Evolutionary conservation across 2,888 invertebrate genomes (phyloP), one percentile per base, ranked within the genome.

Genomic region (Cantharis rustica): DNA sequence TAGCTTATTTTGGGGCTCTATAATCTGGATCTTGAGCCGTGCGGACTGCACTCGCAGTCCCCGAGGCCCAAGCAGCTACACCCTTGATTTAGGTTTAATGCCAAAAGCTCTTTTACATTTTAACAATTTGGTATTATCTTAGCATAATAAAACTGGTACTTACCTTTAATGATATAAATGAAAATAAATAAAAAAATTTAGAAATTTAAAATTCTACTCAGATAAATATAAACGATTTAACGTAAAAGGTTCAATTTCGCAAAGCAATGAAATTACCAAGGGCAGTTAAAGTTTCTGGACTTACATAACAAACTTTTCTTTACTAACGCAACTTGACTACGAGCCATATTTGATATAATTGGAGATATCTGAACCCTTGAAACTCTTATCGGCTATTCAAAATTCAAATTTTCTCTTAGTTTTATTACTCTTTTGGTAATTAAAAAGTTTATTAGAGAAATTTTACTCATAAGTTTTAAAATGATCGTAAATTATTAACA

Each of bases 351-450:
- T 82, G 81, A 82, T 80, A 80, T 82, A 82, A 82, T 82, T 82
- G 82, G 80, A 80, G 82, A 81, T 82, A 82, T 81, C 80, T 77
- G 77, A 80, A 80, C 78, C 78, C 79, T 79, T 75, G 79, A 74
- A 71, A 78, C 79, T 81, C 81, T 81, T 81, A 80, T 81, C 82
- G 81, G 77, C 80, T 79, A 80, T 82, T 81, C 81, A 82, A 79
- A 81, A 78, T 82, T 80, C 80, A 82, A 79, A 81, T 81, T 82
- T 80, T 77, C 77, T 81, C 71, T 17, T 73, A 80, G 82, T 83
- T 83, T 84, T 84, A 84, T 84, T 79, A 80, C 81, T 79, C 81
- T 83, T 82, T 79, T 80, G 82, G 82, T 84, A 84, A 84, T 82
- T 84, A 82, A 82, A 81, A 80, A 80, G 79, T 82, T 82, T 81